phyloP scores from a whole-genome alignment of 2,113 vertebrate species.

The Suricata suricatta region DNA sequence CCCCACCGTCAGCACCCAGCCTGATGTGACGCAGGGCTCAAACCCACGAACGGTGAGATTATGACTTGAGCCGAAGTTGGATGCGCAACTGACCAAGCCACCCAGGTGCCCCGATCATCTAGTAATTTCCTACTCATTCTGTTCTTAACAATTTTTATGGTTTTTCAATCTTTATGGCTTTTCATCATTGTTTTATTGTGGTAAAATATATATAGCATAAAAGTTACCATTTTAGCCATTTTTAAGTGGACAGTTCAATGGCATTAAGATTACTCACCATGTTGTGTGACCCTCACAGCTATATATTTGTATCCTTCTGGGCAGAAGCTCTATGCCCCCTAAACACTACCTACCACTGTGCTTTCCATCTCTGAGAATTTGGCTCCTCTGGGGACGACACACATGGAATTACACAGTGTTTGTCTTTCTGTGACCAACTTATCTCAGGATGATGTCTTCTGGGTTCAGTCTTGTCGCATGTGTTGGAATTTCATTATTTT shows the following conservation, averaged over 20 bases:
- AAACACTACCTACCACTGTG: not conserved
- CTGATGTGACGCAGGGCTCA: too few species aligned
- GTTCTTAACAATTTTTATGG: not conserved
- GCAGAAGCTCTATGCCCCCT: not conserved
- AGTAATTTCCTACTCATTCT: not conserved
- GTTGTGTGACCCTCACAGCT: not conserved
- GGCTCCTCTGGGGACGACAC: too few species aligned
- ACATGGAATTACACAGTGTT: too few species aligned
- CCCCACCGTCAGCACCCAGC: too few species aligned
- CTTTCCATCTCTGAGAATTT: not conserved
- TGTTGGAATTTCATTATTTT: not conserved
- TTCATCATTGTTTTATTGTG: not conserved
- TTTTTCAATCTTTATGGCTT: not conserved
- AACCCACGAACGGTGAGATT: too few species aligned
- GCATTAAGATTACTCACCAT: not conserved
- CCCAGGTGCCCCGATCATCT: not conserved
- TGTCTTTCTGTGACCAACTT: not conserved
- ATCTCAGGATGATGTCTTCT: not conserved
- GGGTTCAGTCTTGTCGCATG: not conserved
- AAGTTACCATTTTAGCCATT: not conserved
- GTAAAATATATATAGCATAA: not conserved
- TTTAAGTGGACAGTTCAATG: not conserved
- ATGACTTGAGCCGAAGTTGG: too few species aligned
- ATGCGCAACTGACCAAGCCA: too few species aligned
- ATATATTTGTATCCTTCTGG: rapidly evolving